Conservation (phyloP, 2,888 invertebrate species). For the Drosophila histrio region DNA sequence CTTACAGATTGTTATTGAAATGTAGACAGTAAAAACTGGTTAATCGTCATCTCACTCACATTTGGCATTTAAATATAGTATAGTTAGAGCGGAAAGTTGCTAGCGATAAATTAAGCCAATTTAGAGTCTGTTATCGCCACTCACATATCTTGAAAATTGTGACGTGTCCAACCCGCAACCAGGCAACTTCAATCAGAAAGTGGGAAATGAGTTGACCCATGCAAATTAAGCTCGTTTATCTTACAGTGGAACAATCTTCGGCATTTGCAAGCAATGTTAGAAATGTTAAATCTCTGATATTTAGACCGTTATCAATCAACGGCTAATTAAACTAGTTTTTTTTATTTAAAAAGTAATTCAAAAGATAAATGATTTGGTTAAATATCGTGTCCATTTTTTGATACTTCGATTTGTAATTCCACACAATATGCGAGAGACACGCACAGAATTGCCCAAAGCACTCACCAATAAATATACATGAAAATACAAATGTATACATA, state of each 20-base stretch:
- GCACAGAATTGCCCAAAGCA: conserved; percentile 11
- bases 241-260: not conserved
- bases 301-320: not conserved
- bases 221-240: not conserved
- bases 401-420: not conserved
- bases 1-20: conserved; percentile 14
- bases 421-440: not conserved
- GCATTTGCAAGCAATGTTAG: not conserved
- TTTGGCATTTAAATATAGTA: conserved; percentile 7
- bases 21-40: conserved; percentile 25
- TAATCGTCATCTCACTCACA: conserved; percentile 6
- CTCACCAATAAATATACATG: too few relatives aligned
- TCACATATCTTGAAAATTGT: conserved; percentile 12
- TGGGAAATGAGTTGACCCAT: not conserved
- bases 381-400: not conserved
- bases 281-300: too few relatives aligned
- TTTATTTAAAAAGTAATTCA: not conserved
- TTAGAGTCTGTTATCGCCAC: not conserved
- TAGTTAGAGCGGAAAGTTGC: conserved; percentile 2
- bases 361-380: not conserved
- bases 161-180: not conserved
- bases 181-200: conserved; percentile 1
- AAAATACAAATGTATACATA: too few relatives aligned
- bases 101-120: conserved; percentile 28
- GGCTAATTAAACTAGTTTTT: not conserved